Evolutionary conservation across 2,113 vertebrate genomes (phyloP).

Genomic region (Oncorhynchus nerka): DNA sequence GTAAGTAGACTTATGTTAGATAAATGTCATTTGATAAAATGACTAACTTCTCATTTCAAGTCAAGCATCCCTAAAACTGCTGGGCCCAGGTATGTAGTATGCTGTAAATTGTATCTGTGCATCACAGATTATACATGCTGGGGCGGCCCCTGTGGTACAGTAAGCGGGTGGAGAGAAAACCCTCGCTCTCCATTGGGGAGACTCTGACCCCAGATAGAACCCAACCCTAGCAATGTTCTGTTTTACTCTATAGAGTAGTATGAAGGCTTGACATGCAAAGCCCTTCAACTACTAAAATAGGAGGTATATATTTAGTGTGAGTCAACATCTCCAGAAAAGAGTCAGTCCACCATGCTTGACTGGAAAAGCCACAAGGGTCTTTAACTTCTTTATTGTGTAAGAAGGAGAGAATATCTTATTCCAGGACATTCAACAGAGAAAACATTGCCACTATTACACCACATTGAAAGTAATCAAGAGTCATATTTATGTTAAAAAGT

Average conservation of each 20-base stretch:
- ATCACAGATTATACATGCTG: conserved; percentile 58
- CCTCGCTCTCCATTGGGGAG: conserved; percentile 51
- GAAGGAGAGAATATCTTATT: conserved; percentile 28
- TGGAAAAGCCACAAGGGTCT: conserved; percentile 63
- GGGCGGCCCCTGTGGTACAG: conserved; percentile 54
- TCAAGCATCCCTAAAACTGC: neutral
- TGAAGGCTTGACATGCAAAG: conserved; percentile 55
- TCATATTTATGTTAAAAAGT: neutral
- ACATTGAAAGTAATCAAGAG: neutral
- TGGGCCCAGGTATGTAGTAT: conserved; percentile 54
- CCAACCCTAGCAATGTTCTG: conserved; percentile 54
- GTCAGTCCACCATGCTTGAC: conserved; percentile 53
- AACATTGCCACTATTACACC: conserved; percentile 8
- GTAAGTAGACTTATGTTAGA: too few relatives aligned
- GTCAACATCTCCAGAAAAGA: conserved; percentile 63
- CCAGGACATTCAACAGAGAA: conserved; percentile 21
- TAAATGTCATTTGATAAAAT: too few relatives aligned
- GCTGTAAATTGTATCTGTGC: conserved; percentile 57
- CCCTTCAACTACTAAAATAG: conserved; percentile 58
- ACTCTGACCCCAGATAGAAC: conserved; percentile 60
- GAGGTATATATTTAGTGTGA: conserved; percentile 59
- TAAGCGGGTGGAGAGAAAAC: conserved; percentile 42
- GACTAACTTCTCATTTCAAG: too few relatives aligned
- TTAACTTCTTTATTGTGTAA: conserved; percentile 52
- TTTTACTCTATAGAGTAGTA: conserved; percentile 66